Evolutionary conservation across 2,888 invertebrate species (phyloP).

Genomic region (Pseudoips prasinana): DNA sequence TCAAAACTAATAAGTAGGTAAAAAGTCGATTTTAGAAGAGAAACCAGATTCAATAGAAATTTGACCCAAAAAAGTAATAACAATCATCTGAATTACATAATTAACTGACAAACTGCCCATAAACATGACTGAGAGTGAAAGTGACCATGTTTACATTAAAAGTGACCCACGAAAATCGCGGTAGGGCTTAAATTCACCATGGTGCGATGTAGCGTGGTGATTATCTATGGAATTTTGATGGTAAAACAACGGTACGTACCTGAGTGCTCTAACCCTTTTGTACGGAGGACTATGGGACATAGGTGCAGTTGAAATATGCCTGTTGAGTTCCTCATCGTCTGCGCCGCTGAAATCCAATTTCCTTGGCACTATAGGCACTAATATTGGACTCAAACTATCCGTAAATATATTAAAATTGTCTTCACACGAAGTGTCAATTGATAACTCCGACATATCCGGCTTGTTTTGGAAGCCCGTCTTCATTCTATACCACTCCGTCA

Average conservation of each 20-base stretch:
- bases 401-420: slow-evolving; percentile 83
- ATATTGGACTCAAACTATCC: slow-evolving; percentile 82
- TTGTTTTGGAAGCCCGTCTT: slow-evolving; percentile 60
- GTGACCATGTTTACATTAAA: slow-evolving; percentile 11
- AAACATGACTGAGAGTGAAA: slow-evolving; percentile 16
- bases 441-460: slow-evolving; percentile 78
- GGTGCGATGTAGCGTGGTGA: slow-evolving; percentile 41
- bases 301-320: slow-evolving; percentile 54
- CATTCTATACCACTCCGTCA: slow-evolving; percentile 76
- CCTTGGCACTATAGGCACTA: slow-evolving; percentile 78
- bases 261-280: slow-evolving; percentile 81
- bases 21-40: too few species aligned
- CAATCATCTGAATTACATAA: slow-evolving; percentile 9
- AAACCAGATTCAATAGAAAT: neutral
- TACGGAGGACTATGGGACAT: slow-evolving; percentile 78
- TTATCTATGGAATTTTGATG: slow-evolving; percentile 22
- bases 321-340: slow-evolving; percentile 71
- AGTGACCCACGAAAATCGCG: neutral
- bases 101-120: slow-evolving; percentile 4
- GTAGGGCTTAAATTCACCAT: neutral
- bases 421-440: slow-evolving; percentile 83
- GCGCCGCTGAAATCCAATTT: slow-evolving; percentile 81
- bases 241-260: slow-evolving; percentile 50
- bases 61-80: slow-evolving; percentile 1
- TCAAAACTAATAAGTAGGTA: too few species aligned